Percentiles rank a stretch among this genome's conserved stretches.
phyloP scores from a whole-genome alignment of 1,140 invertebrate genomes.

The Varroa destructor region DNA sequence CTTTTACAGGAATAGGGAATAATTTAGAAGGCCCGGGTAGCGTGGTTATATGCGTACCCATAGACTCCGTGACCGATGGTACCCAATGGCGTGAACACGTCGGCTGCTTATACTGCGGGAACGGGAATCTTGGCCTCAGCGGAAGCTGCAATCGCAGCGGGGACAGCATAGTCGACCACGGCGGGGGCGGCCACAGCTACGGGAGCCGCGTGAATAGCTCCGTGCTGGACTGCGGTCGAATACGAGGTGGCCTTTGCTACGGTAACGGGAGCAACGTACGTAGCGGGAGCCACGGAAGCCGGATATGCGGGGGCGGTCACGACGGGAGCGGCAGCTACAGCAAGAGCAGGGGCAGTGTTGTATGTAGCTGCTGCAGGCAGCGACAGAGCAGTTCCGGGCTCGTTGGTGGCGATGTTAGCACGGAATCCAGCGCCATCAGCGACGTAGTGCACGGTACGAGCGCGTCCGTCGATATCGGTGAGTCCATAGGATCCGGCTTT shows the following conservation, averaged over 20 bases:
- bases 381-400: slow-evolving; percentile 30
- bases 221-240: slow-evolving; percentile 19
- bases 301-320: neutral
- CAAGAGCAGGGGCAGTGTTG: slow-evolving; percentile 4
- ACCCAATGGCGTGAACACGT: slow-evolving; percentile 5
- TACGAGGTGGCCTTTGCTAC: slow-evolving; percentile 8
- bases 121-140: neutral
- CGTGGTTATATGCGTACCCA: slow-evolving; percentile 13
- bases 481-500: slow-evolving; percentile 29
- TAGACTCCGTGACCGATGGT: slow-evolving; percentile 18
- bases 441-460: slow-evolving; percentile 30
- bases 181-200: slow-evolving; percentile 5
- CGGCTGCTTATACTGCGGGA: slow-evolving; percentile 6
- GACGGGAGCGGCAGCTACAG: neutral
- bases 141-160: neutral
- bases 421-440: slow-evolving; percentile 31
- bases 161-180: neutral
- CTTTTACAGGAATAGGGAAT: no score
- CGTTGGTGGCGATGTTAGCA: slow-evolving; percentile 30
- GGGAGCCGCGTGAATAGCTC: slow-evolving; percentile 16
- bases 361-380: slow-evolving; percentile 26
- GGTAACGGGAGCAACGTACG: slow-evolving; percentile 17
- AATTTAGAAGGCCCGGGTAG: slow-evolving; percentile 4
- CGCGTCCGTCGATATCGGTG: slow-evolving; percentile 27
- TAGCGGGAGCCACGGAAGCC: neutral